Evolutionary conservation across 2,113 vertebrate genomes (phyloP), one percentile per base, ranked within the genome.

Genomic region (Osmerus eperlanus): DNA sequence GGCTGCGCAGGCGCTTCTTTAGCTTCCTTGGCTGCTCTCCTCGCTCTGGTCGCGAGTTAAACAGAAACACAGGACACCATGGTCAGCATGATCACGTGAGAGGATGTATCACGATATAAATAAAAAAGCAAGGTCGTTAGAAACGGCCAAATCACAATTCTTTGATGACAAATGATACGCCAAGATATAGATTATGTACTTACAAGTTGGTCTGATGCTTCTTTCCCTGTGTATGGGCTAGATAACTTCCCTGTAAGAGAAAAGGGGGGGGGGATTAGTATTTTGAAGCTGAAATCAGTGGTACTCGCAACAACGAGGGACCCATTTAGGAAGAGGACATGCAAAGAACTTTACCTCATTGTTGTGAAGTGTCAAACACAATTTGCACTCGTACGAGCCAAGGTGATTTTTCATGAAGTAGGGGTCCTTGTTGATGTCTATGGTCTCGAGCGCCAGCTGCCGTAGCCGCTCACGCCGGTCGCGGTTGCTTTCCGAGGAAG

Each of bases 331-430:
- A 28, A 70, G 12, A 7, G 0, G 28, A 68, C 21, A 21, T 15
- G 2, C 7, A 5, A 4, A 47, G 2, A 11, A 18, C 3, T 87
- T 65, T 71, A 98, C 97, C 95, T 99, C 97, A 0, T 99, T 99
- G 89, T 99, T 99, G 81, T 99, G 97, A 47, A 99, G 94, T 0
- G 97, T 99, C 68, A 99, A 90, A 78, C 97, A 99, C 18, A 99
- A 94, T 80, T 99, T 99, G 83, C 97, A 99, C 68, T 99, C 97
- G 0, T 99, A 99, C 0, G 97, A 99, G 9, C 97, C 97, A 89
- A 99, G 86, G 75, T 99, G 97, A 78, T 99, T 99, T 72, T 99
- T 99, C 97, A 99, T 99, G 83, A 99, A 99, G 70, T 99, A 99
- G 0, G 97, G 97, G 41, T 99, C 97, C 93, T 98, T 98, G 81